Percentiles rank a stretch among this genome's conserved stretches.
These are phyloP conservation scores for Rhimphoctona megacephalus DNA, from an alignment of 2,888 invertebrate species.

Conservation along the genomic window DNA sequence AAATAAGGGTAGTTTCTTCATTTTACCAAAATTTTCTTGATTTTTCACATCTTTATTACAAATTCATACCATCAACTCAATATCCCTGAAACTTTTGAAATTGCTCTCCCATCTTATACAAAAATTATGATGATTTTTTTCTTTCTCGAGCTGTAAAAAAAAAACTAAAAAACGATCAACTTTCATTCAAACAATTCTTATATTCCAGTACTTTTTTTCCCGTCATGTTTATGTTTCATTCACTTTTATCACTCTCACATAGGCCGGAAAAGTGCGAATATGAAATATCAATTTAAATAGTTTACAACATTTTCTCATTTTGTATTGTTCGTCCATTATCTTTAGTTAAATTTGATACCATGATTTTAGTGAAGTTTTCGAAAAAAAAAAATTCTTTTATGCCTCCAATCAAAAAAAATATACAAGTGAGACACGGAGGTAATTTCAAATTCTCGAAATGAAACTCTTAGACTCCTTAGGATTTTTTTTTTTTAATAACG, in stretches of 20 bases:
- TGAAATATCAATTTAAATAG: too few relatives aligned
- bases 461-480: background rate
- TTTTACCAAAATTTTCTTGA: constrained; percentile 1
- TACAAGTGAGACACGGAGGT: background rate
- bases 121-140: background rate
- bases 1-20: constrained; percentile 14
- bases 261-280: too few relatives aligned
- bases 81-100: background rate
- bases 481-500: background rate
- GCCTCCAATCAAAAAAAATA: background rate
- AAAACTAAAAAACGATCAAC: background rate
- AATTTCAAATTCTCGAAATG: background rate
- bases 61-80: background rate
- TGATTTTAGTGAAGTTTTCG: background rate
- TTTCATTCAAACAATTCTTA: background rate
- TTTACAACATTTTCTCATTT: background rate
- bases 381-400: background rate
- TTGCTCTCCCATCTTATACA: background rate
- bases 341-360: background rate
- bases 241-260: background rate
- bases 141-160: background rate
- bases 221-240: background rate
- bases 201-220: background rate
- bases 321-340: too few relatives aligned
- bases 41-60: constrained; percentile 9